phyloP scores from a whole-genome alignment of 53 echinoderm and acorn worm genomes.

The Holothuria scabra region DNA sequence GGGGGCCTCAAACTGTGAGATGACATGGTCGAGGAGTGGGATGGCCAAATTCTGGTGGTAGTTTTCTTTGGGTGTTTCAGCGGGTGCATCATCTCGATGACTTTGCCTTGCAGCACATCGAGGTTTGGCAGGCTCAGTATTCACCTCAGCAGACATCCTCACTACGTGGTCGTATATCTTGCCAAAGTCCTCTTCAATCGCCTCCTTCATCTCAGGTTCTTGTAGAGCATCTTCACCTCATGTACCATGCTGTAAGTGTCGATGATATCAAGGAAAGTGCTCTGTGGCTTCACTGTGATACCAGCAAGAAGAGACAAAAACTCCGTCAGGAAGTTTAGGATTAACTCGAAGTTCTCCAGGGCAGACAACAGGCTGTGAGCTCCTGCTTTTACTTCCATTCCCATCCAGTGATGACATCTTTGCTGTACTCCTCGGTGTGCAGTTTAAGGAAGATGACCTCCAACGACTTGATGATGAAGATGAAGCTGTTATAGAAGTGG shows the following conservation, averaged over 20 bases:
- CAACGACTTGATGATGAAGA: constrained; percentile 30
- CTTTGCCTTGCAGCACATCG: constrained; percentile 14
- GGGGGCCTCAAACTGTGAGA: background rate
- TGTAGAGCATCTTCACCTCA: background rate
- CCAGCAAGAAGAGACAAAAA: background rate
- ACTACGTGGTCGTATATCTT: constrained; percentile 23
- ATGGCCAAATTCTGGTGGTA: constrained; percentile 7
- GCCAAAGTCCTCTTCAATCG: constrained; percentile 5
- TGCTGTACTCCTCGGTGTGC: constrained; percentile 4
- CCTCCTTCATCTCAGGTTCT: background rate
- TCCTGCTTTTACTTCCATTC: background rate
- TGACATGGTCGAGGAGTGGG: background rate
- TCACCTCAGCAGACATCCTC: constrained; percentile 28
- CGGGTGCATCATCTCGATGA: constrained; percentile 18
- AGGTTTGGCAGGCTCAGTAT: background rate
- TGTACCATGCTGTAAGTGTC: background rate
- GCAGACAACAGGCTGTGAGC: background rate
- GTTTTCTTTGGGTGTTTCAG: constrained; percentile 1
- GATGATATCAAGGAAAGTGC: background rate
- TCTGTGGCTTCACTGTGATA: background rate
- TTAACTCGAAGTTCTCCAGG: background rate
- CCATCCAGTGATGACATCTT: background rate
- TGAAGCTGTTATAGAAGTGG: constrained; percentile 42
- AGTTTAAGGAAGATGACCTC: constrained; percentile 32
- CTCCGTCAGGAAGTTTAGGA: background rate